Conservation (phyloP, 2,113 vertebrate genomes). For the cattle (Bos taurus) region ARS-UCD2.0 NC_037347.1:46042001-46042500, state of each 20-base stretch:
- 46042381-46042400: slow-evolving; percentile 68
- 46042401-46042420: slow-evolving; percentile 77
- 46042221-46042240: slow-evolving; percentile 42
- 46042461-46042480: slow-evolving; percentile 66
- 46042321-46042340: slow-evolving; percentile 55
- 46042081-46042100: not conserved
- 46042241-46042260: slow-evolving; percentile 39
- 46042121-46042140: not conserved
- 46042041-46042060: not conserved
- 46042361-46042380: slow-evolving; percentile 27
- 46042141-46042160: not conserved
- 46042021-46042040: not conserved
- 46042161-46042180: slow-evolving; percentile 26
- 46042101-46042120: not conserved
- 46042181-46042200: not conserved
- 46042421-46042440: slow-evolving; percentile 66
- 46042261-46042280: slow-evolving; percentile 33
- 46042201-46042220: slow-evolving; percentile 14
- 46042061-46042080: not conserved
- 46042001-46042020: rapidly evolving
- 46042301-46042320: slow-evolving; percentile 28
- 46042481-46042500: slow-evolving; percentile 68
- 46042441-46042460: slow-evolving; percentile 68
- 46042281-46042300: slow-evolving; percentile 59
- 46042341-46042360: slow-evolving; percentile 47